Evolutionary conservation across 1,140 invertebrate species (phyloP).

Genomic region (Propsilocerus akamusi): DNA sequence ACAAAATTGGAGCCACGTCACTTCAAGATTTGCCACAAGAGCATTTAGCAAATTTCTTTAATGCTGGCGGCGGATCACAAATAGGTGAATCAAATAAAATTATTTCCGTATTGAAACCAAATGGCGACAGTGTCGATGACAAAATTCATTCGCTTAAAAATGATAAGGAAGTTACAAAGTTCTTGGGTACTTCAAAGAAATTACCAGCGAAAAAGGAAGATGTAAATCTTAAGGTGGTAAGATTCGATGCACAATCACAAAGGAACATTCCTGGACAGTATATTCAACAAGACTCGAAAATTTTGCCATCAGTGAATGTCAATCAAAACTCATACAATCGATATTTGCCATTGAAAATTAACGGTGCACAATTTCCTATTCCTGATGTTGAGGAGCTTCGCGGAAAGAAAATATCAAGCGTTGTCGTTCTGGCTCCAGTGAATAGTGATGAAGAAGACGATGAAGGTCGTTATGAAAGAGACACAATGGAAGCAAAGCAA

Average conservation of each 20-base stretch:
- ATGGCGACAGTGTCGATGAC: constrained; percentile 31
- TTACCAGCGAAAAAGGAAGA: constrained; percentile 30
- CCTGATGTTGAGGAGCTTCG: constrained; percentile 51
- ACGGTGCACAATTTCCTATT: constrained; percentile 62
- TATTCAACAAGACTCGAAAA: constrained; percentile 48
- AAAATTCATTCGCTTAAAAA: constrained; percentile 28
- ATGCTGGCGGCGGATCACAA: constrained; percentile 49
- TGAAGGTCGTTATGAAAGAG: constrained; percentile 24
- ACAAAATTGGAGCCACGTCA: constrained; percentile 72
- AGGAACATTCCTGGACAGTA: constrained; percentile 56
- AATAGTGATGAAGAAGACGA: constrained; percentile 24
- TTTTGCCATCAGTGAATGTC: constrained; percentile 49
- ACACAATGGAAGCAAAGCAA: constrained; percentile 29
- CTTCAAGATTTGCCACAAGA: constrained; percentile 68
- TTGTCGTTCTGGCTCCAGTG: constrained; percentile 64
- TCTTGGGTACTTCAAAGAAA: constrained; percentile 7
- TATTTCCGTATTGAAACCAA: constrained; percentile 37
- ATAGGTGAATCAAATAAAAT: constrained; percentile 46
- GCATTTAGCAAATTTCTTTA: constrained; percentile 65
- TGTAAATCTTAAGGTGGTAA: constrained; percentile 69
- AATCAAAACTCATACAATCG: constrained; percentile 58
- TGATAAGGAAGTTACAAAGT: constrained; percentile 22
- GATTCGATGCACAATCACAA: constrained; percentile 51
- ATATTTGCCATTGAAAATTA: constrained; percentile 65
- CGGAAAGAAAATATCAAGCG: constrained; percentile 55